Evolutionary conservation across 2,888 invertebrate species (phyloP), one percentile per base, ranked within the genome.

Genomic region (Pollenia griseotomentosa): DNA sequence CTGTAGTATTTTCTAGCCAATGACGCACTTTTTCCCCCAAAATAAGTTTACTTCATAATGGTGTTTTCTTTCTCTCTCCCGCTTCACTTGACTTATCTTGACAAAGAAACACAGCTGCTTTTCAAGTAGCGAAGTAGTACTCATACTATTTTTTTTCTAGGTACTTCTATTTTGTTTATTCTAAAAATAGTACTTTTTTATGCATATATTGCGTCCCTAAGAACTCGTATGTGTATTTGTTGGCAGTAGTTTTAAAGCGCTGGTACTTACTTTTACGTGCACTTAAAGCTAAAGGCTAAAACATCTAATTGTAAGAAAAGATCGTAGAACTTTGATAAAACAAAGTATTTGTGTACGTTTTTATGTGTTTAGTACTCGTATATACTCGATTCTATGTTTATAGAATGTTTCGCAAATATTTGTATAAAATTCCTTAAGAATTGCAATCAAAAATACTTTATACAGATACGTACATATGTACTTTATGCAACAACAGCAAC

Each of bases 361-460:
- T 33, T 33, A 33, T 33, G 33, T 33, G 33, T 33, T 33, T 33
- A 1, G 14, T 16, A 55, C 23, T 19, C 33, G 16, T 14, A 33
- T 9, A 2, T 48, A 48, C 23, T 7, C 66, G n/a, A 33, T 0
- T 53, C 10, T 75, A 40, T 61, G 61, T 40, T 42, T 70, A 46
- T 53, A 61, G 74, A 82, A 86, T 78, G 70, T 74, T 86, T 73
- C 53, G 68, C 78, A 83, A 83, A 86, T 86, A 86, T 86, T 83
- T 82, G 68, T 68, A 73, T 44, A 86, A 53, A 73, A 86, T 83
- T 82, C 78, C 82, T 82, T 86, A 83, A 83, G 86, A 86, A 78
- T 42, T 86, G 82, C 86, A 78, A 59, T 65, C 48, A 48, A 59
- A 55, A 61, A 51, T 42, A 61, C 23, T 59, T 16, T 12, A 63